A percentile compares a stretch with the other conserved stretches of the same genome.
Conservation (phyloP, 2,113 vertebrate species). For the Lagopus muta region DNA sequence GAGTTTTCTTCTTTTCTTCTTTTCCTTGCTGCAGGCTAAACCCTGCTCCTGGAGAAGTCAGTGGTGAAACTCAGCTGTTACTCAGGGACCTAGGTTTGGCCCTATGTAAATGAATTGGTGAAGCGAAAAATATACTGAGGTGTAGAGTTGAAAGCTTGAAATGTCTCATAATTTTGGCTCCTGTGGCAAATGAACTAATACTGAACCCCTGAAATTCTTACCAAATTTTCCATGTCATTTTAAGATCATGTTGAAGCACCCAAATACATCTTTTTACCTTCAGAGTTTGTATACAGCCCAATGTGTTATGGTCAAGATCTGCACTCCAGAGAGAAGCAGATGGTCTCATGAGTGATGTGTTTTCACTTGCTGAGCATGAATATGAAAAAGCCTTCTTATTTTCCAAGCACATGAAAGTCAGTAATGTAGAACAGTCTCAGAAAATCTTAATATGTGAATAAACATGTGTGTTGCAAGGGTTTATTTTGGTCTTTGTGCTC, state of each 20-base stretch:
- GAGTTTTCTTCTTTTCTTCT: background rate
- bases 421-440: constrained; percentile 54
- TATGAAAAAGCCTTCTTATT: constrained; percentile 42
- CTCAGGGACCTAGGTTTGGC: background rate
- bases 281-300: background rate
- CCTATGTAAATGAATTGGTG: background rate
- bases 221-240: constrained; percentile 7
- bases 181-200: background rate
- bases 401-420: constrained; percentile 45
- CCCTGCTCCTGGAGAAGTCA: background rate
- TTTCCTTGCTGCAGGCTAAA: constrained; percentile 12
- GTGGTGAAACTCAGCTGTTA: background rate
- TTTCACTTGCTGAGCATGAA: constrained; percentile 19
- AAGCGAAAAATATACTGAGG: background rate
- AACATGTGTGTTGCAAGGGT: constrained; percentile 24
- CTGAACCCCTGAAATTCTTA: background rate
- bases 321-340: constrained; percentile 44
- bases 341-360: constrained; percentile 55
- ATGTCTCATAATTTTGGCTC: background rate
- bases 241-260: background rate
- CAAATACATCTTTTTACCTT: constrained; percentile 39
- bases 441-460: constrained; percentile 62
- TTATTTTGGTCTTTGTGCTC: constrained; percentile 50
- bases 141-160: background rate
- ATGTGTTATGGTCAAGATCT: constrained; percentile 57